Evolutionary conservation across 2,888 invertebrate species (phyloP).

Genomic region (Matsumyia berberina): DNA sequence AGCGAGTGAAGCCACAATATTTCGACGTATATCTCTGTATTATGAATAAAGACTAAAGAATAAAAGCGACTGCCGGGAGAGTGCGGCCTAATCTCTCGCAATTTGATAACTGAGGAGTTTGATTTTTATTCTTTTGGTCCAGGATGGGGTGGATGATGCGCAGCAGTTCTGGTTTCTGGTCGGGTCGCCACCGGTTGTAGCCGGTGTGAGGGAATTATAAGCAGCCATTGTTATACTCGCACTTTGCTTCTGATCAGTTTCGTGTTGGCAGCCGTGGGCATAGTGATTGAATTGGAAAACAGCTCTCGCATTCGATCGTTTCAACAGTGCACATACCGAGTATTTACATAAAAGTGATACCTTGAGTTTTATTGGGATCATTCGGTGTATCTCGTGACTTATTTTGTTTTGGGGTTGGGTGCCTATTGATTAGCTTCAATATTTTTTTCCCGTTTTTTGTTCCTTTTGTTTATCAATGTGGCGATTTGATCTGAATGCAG

Average conservation of each 20-base stretch:
- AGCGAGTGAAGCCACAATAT: constrained; percentile 1
- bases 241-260: constrained; percentile 53
- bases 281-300: constrained; percentile 31
- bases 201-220: constrained; percentile 62
- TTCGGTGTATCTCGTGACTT: constrained; percentile 56
- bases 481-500: constrained; percentile 59
- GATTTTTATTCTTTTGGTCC: constrained; percentile 34
- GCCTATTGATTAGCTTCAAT: constrained; percentile 30
- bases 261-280: constrained; percentile 41
- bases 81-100: constrained; percentile 47
- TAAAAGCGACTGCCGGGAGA: constrained; percentile 5
- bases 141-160: constrained; percentile 54
- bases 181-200: constrained; percentile 60
- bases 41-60: constrained; percentile 48
- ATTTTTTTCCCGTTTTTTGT: constrained; percentile 17
- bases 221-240: constrained; percentile 37
- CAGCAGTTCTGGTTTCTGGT: constrained; percentile 36
- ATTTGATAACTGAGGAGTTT: constrained; percentile 57
- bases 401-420: constrained; percentile 31
- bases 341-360: constrained; percentile 23
- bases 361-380: constrained; percentile 56
- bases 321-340: constrained; percentile 43
- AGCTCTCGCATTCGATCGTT: constrained; percentile 27
- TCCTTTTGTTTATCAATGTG: constrained; percentile 63
- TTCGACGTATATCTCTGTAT: constrained; percentile 39